phyloP scores from a whole-genome alignment of 2,888 invertebrate genomes.

The Drosophila leonis region DNA sequence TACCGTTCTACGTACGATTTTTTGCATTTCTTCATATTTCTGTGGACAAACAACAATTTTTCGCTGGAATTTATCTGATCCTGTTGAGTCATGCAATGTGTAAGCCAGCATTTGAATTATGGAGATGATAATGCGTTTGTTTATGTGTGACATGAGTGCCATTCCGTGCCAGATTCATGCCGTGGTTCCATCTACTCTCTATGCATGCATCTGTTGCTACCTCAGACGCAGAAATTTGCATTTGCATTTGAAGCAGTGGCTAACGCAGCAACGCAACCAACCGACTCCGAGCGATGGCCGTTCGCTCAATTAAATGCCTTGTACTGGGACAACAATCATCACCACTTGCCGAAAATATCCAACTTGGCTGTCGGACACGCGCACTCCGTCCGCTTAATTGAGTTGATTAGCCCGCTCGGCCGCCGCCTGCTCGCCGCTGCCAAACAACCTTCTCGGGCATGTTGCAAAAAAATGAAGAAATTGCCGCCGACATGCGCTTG shows the following conservation, averaged over 20 bases:
- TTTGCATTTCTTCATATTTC: constrained; percentile 75
- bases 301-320: constrained; percentile 72
- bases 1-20: constrained; percentile 72
- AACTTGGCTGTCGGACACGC: constrained; percentile 56
- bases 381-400: constrained; percentile 73
- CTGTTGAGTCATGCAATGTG: constrained; percentile 77
- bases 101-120: constrained; percentile 75
- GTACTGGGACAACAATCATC: constrained; percentile 55
- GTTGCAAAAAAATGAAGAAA: constrained; percentile 41
- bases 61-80: constrained; percentile 72
- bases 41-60: constrained; percentile 64
- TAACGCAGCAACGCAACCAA: constrained; percentile 48
- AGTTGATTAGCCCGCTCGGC: constrained; percentile 73
- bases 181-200: constrained; percentile 17
- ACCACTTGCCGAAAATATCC: constrained; percentile 50
- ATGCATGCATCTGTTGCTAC: background rate
- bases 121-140: constrained; percentile 81
- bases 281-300: constrained; percentile 2
- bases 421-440: constrained; percentile 4
- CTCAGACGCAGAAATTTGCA: constrained; percentile 47
- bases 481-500: constrained; percentile 62
- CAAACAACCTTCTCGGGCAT: constrained; percentile 23
- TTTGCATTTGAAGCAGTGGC: constrained; percentile 29
- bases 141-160: constrained; percentile 63
- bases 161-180: constrained; percentile 39